These are phyloP conservation scores for Zeuzera pyrina DNA, from an alignment of 2,888 invertebrate genomes.

Conservation along the genomic window DNA sequence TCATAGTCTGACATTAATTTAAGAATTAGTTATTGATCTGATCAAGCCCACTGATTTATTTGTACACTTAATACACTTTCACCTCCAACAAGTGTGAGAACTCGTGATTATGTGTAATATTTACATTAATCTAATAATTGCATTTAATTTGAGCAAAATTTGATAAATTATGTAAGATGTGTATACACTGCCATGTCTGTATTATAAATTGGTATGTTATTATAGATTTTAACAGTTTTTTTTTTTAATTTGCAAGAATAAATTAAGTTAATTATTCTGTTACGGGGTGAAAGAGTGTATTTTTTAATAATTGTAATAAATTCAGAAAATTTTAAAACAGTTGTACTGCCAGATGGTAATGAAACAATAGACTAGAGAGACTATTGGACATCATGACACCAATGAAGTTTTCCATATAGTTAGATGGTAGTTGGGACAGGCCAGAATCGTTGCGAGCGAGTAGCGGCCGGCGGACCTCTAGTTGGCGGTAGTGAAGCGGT, in stretches of 20 bases:
- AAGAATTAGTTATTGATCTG: too few species aligned
- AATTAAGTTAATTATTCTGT: not conserved
- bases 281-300: conserved; percentile 30
- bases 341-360: conserved; percentile 32
- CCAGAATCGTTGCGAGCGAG: conserved; percentile 5
- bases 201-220: conserved; percentile 7
- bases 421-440: conserved; percentile 14
- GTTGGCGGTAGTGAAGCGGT: conserved; percentile 1
- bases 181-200: conserved; percentile 13
- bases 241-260: conserved; percentile 3
- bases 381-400: not conserved
- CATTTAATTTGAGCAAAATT: conserved; percentile 55
- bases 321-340: conserved; percentile 15
- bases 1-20: too few species aligned
- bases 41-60: too few species aligned
- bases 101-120: conserved; percentile 23
- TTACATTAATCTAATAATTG: conserved; percentile 33
- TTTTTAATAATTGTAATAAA: conserved; percentile 9
- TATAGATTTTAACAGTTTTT: not conserved
- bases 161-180: conserved; percentile 35
- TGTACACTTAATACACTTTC: conserved; percentile 37
- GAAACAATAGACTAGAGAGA: too few species aligned
- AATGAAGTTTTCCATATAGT: conserved; percentile 31
- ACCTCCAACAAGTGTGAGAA: conserved; percentile 23
- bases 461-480: conserved; percentile 1